Evolutionary conservation across 2,888 invertebrate species (phyloP), one percentile per base, ranked within the genome.

Genomic region (Linyphia triangularis): DNA sequence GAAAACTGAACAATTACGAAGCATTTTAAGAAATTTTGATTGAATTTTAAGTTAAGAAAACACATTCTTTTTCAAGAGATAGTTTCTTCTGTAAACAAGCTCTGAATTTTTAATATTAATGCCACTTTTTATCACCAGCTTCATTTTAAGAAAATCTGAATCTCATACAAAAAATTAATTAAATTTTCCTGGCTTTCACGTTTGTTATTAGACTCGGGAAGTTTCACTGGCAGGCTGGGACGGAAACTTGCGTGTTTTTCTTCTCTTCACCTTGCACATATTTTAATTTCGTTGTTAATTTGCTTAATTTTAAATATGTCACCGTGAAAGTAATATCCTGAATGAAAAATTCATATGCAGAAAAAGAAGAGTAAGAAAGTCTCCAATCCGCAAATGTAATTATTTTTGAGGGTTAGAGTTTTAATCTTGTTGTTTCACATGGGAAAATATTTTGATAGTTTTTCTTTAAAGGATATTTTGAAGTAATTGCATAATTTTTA

Each of bases 221-320:
- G 13, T 61, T 65, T 61, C 33, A 19, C 19, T 24, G 9, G 7
- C n/a, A 22, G n/a, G 24, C 19, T 19, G 13, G 26, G n/a, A 43
- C 5, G 30, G 22, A 5, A 13, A 13, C 16, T 22, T 59, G 63
- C 40, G 4, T 22, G 22, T 26, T 33, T 40, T 67, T 79, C 30
- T 59, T 78, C 63, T 51, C 19, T 9, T 59, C 19, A 10, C 22
- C 6, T n/a, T 59, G 28, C 43, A n/a, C 22, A 40, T 10, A 85
- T 33, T 85, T 85, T 85, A 85, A 85, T 85, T 85, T 85, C 78
- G 72, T 85, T 85, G 85, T 85, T 85, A 85, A 85, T 85, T 85
- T 65, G 40, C 51, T 85, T 85, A 85, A 85, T 85, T 85, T 85
- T 85, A 65, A 85, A 85, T 73, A 77, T 13, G 51, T 69, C 61